A percentile compares a stretch with the other conserved stretches of the same genome.
phyloP scores from a whole-genome alignment of 2,888 invertebrate species.

The Amiota communis region DNA sequence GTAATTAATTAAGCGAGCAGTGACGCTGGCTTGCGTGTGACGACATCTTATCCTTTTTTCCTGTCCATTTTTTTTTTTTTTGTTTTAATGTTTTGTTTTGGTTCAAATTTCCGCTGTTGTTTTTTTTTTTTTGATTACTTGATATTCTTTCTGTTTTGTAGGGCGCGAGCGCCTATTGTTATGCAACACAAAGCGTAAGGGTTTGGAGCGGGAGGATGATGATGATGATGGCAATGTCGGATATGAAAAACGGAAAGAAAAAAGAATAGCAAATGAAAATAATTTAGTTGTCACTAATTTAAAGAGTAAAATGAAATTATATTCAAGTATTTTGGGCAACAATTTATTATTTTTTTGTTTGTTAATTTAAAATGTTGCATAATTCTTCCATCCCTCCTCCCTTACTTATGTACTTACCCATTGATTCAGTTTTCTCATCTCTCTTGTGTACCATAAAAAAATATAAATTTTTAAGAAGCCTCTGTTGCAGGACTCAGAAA shows the following conservation, averaged over 20 bases:
- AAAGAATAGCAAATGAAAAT: conserved; percentile 17
- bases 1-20: conserved; percentile 67
- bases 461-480: conserved; percentile 57
- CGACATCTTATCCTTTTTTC: conserved; percentile 28
- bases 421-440: background rate
- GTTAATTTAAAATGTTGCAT: conserved; percentile 34
- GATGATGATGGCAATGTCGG: too few species aligned
- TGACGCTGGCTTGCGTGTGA: conserved; percentile 45
- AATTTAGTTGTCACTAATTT: conserved; percentile 14
- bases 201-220: background rate
- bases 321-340: conserved; percentile 17
- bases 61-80: background rate
- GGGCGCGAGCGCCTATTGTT: conserved; percentile 7
- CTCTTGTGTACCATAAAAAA: conserved; percentile 45
- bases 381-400: background rate
- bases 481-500: conserved; percentile 38
- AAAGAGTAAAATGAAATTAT: background rate
- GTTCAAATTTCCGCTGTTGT: too few species aligned
- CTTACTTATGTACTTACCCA: too few species aligned
- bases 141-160: too few species aligned
- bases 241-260: background rate
- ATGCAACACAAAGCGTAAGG: conserved; percentile 18
- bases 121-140: too few species aligned
- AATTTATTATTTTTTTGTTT: background rate
- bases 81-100: too few species aligned